Conservation (phyloP, 2,113 vertebrate genomes). For the Cranoglanis bouderius region DNA sequence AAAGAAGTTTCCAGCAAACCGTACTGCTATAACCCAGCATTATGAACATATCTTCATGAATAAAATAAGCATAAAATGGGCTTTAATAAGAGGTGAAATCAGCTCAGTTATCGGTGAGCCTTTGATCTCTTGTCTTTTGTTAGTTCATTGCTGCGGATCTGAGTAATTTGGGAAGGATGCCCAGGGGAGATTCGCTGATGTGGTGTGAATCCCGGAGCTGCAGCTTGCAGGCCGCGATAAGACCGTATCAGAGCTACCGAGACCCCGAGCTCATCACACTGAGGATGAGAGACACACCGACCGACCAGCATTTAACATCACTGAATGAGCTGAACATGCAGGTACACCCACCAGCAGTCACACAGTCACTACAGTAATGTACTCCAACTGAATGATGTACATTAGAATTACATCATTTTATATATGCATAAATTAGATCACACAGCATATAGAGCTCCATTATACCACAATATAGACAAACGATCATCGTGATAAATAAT, state of each 20-base stretch:
- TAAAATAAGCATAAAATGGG: conserved; percentile 43
- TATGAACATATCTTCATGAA: conserved; percentile 42
- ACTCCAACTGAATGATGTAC: neutral
- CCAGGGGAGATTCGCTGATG: conserved; percentile 53
- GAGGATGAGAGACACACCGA: conserved; percentile 42
- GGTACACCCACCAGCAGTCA: conserved; percentile 13
- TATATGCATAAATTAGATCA: neutral
- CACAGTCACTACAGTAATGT: neutral
- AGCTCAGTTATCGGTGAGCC: conserved; percentile 46
- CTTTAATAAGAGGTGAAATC: conserved; percentile 47
- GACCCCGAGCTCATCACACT: conserved; percentile 60
- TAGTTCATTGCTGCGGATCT: conserved; percentile 50
- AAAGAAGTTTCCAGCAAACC: neutral
- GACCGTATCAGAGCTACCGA: conserved; percentile 56
- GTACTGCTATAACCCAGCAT: neutral
- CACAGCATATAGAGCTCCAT: neutral
- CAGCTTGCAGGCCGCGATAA: conserved; percentile 60
- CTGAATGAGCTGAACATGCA: conserved; percentile 19
- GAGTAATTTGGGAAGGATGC: conserved; percentile 54
- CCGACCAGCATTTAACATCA: conserved; percentile 2
- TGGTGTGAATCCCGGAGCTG: conserved; percentile 59
- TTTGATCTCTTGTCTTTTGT: conserved; percentile 57
- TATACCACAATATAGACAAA: neutral
- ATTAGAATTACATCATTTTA: neutral
- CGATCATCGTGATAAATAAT: neutral